phyloP scores from a whole-genome alignment of 2,797 vertebrate genomes.

The Scolopax rusticola region DNA sequence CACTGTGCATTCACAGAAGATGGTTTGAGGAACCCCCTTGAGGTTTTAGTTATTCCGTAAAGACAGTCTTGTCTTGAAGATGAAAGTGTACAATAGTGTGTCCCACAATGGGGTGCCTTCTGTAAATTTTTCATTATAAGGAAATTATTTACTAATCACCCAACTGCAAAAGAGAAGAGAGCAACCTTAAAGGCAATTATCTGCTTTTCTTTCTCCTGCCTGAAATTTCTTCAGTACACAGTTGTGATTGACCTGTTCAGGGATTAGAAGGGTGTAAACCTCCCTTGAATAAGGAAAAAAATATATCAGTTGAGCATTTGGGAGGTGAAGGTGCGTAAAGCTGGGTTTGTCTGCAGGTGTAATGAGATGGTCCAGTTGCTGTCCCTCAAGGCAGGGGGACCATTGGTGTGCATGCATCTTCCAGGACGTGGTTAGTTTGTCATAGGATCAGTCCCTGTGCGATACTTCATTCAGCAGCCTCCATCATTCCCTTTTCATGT shows the following conservation, averaged over 20 bases:
- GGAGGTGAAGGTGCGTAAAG: neutral
- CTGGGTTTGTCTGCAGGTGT: neutral
- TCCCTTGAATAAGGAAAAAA: neutral
- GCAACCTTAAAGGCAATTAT: neutral
- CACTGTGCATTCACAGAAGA: constrained; percentile 31
- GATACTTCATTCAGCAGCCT: neutral
- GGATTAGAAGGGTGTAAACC: neutral
- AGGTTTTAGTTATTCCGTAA: constrained; percentile 36
- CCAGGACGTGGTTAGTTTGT: neutral
- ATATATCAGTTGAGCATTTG: neutral
- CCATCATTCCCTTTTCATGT: neutral
- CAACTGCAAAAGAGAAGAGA: neutral
- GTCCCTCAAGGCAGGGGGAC: neutral
- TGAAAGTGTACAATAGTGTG: neutral
- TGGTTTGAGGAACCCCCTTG: constrained; percentile 9
- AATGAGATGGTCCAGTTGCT: neutral
- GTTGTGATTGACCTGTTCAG: neutral
- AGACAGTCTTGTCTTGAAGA: constrained; percentile 1
- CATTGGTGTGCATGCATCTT: neutral
- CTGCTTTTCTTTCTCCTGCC: neutral
- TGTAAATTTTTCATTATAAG: constrained; percentile 20
- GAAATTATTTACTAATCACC: constrained; percentile 35
- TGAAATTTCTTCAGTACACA: neutral
- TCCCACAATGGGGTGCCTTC: constrained; percentile 13
- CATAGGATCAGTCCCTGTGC: neutral